These are phyloP conservation scores for Pterocles burchelli DNA, from an alignment of 2,113 vertebrate genomes.

Conservation along the genomic window DNA sequence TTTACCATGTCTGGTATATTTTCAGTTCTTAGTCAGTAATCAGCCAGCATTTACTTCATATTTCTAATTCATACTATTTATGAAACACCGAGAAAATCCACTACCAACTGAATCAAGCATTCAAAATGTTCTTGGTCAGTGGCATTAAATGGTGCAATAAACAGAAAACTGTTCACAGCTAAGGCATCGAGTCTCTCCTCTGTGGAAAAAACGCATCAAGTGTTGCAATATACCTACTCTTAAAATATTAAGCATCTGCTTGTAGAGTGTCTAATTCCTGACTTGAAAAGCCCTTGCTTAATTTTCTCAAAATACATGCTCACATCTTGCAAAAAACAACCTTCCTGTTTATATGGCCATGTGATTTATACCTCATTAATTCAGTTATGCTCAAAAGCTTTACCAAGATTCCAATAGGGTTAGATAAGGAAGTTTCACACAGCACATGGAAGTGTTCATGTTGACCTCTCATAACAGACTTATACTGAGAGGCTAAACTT, in stretches of 20 bases:
- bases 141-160: background rate
- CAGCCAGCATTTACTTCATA: background rate
- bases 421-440: background rate
- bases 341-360: background rate
- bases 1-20: background rate
- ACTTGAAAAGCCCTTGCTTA: background rate
- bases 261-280: background rate
- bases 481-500: background rate
- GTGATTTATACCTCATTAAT: background rate
- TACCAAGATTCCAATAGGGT: background rate
- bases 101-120: background rate
- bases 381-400: background rate
- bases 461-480: background rate
- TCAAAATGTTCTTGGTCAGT: background rate
- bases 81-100: background rate
- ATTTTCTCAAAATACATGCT: background rate
- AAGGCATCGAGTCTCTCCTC: background rate
- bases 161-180: background rate
- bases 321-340: background rate
- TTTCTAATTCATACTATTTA: background rate
- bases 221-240: background rate
- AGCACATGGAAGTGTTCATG: background rate
- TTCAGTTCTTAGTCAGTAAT: background rate
- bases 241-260: background rate
- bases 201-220: background rate